Evolutionary conservation across 2,797 vertebrate genomes (phyloP).

Genomic region (Prunella strophiata): DNA sequence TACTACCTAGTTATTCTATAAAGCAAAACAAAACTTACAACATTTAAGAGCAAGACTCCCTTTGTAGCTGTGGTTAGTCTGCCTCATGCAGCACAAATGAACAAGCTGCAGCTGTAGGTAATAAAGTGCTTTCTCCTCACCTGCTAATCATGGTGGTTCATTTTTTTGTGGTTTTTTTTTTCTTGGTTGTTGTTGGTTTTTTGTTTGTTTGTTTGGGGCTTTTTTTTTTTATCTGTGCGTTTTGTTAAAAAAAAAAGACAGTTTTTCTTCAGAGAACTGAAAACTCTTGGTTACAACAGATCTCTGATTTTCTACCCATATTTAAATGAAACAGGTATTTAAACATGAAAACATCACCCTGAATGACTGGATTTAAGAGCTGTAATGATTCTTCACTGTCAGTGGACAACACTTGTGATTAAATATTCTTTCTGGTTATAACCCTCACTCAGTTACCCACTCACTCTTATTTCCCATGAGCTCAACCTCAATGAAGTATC

Average conservation of each 20-base stretch:
- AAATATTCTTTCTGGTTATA: slow-evolving; percentile 17
- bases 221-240: background rate
- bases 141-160: background rate
- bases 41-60: background rate
- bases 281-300: background rate
- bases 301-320: background rate
- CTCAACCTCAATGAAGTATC: background rate
- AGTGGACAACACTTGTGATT: slow-evolving; percentile 5
- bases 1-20: background rate
- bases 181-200: background rate
- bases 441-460: background rate
- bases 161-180: background rate
- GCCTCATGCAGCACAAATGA: background rate
- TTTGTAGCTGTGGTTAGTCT: background rate
- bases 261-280: background rate
- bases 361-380: background rate
- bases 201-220: background rate
- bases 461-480: slow-evolving; percentile 7
- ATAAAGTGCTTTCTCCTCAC: background rate
- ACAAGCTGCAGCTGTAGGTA: background rate
- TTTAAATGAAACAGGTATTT: background rate
- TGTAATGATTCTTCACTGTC: background rate
- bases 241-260: background rate
- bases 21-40: background rate
- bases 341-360: background rate